These are phyloP conservation scores for Ormyrus nitidulus DNA, from an alignment of 2,888 invertebrate species.

Conservation along the genomic window DNA sequence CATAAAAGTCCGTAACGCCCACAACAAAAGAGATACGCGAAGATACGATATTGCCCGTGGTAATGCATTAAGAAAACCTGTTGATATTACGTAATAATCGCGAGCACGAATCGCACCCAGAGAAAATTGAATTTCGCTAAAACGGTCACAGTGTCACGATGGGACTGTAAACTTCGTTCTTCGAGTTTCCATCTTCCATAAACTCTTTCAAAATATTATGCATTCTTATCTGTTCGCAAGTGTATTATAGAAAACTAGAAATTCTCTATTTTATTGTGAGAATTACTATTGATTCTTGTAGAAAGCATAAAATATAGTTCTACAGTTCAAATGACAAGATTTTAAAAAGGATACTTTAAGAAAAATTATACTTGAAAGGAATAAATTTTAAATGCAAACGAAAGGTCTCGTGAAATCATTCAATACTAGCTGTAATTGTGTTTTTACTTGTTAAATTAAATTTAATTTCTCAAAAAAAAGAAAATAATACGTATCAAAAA, in stretches of 20 bases:
- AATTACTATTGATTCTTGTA: background rate
- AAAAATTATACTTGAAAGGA: no score
- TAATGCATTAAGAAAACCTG: slow-evolving; percentile 46
- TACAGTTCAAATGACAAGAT: no score
- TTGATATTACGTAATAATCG: slow-evolving; percentile 47
- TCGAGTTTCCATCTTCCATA: slow-evolving; percentile 4
- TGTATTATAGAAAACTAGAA: background rate
- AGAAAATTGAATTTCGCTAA: slow-evolving; percentile 48
- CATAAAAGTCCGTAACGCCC: slow-evolving; percentile 46
- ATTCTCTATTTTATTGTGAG: background rate
- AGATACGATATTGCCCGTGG: slow-evolving; percentile 44
- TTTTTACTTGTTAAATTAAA: no score
- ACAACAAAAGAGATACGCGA: slow-evolving; percentile 30
- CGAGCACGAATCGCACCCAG: slow-evolving; percentile 16
- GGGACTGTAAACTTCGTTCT: background rate
- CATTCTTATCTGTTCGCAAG: background rate
- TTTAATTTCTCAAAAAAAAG: no score
- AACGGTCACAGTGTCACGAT: slow-evolving; percentile 36
- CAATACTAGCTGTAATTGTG: no score
- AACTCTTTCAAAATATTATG: background rate
- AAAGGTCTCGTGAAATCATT: no score
- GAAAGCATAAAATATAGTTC: no score
- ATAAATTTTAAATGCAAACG: no score
- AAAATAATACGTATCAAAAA: no score
- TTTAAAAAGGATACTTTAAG: no score